Percentiles rank a stretch among this genome's conserved stretches.
Evolutionary conservation across 2,888 invertebrate species (phyloP).

Genomic region (Ophion ellenae): DNA sequence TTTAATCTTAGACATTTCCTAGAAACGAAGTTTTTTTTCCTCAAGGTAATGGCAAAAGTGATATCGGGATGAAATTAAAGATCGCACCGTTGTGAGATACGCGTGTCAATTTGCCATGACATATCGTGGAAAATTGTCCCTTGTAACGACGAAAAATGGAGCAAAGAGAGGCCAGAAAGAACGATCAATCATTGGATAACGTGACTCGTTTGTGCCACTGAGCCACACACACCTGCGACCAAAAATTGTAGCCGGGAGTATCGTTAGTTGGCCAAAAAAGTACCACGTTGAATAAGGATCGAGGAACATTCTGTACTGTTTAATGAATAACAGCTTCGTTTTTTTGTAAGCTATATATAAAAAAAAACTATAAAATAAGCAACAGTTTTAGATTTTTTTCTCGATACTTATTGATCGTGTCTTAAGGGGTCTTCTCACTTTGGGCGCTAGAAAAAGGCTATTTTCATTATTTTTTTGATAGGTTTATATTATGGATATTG

Average conservation of each 20-base stretch:
- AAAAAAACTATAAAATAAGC: too few relatives aligned
- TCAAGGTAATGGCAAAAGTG: background rate
- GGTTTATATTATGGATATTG: too few relatives aligned
- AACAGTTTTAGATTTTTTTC: too few relatives aligned
- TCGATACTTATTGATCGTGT: too few relatives aligned
- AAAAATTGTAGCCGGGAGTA: background rate
- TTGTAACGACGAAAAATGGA: slow-evolving; percentile 14
- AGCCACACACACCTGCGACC: background rate
- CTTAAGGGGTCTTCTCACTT: too few relatives aligned
- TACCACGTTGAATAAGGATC: background rate
- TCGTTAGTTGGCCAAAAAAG: background rate
- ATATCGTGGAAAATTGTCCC: background rate
- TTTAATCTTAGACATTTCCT: background rate
- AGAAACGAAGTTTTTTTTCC: background rate
- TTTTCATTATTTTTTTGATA: too few relatives aligned
- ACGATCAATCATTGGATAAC: slow-evolving; percentile 23
- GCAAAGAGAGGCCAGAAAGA: background rate
- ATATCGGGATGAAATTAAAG: background rate
- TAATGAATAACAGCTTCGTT: background rate
- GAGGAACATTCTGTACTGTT: background rate
- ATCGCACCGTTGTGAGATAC: slow-evolving; percentile 1
- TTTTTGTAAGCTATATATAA: too few relatives aligned
- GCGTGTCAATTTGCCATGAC: slow-evolving; percentile 1
- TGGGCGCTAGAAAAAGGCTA: too few relatives aligned
- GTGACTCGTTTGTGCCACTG: background rate